Evolutionary conservation across 2,888 invertebrate species (phyloP).

Genomic region (Gastrophysa polygoni): DNA sequence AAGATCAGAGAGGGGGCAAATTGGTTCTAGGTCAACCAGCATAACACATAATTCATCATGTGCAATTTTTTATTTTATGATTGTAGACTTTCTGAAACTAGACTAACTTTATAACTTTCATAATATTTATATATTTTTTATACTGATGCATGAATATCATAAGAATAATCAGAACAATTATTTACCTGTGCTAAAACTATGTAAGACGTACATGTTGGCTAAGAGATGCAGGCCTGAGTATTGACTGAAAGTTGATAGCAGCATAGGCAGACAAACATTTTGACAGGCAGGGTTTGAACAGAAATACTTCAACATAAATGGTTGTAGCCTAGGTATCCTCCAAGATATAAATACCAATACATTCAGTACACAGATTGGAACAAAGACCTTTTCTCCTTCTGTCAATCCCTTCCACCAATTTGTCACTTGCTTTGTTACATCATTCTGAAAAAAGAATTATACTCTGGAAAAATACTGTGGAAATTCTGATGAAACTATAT

Average conservation of each 20-base stretch:
- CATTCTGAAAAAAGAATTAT: slow-evolving; percentile 46
- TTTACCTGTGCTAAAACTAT: slow-evolving; percentile 77
- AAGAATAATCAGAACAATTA: no score
- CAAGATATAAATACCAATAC: slow-evolving; percentile 81
- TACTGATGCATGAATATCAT: no score
- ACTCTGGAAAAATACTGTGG: slow-evolving; percentile 17
- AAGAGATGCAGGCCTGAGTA: slow-evolving; percentile 83
- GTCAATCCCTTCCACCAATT: slow-evolving; percentile 76
- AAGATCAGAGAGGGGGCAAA: no score
- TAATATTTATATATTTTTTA: no score
- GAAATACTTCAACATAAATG: slow-evolving; percentile 83
- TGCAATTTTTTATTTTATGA: no score
- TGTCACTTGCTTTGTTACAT: slow-evolving; percentile 54
- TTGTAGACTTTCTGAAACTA: no score
- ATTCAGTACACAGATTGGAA: slow-evolving; percentile 80
- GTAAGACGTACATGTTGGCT: slow-evolving; percentile 96
- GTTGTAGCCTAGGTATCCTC: slow-evolving; percentile 74
- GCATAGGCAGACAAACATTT: slow-evolving; percentile 83
- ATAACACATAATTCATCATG: no score
- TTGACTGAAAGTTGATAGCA: slow-evolving; percentile 95
- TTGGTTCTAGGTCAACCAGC: no score
- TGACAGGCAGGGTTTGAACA: slow-evolving; percentile 80
- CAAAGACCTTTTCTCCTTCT: slow-evolving; percentile 79
- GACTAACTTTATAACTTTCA: no score
- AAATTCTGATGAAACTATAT: neutral